Evolutionary conservation across 2,113 vertebrate species (phyloP), one percentile per base, ranked within the genome.

Genomic region (Brachionichthys hirsutus): DNA sequence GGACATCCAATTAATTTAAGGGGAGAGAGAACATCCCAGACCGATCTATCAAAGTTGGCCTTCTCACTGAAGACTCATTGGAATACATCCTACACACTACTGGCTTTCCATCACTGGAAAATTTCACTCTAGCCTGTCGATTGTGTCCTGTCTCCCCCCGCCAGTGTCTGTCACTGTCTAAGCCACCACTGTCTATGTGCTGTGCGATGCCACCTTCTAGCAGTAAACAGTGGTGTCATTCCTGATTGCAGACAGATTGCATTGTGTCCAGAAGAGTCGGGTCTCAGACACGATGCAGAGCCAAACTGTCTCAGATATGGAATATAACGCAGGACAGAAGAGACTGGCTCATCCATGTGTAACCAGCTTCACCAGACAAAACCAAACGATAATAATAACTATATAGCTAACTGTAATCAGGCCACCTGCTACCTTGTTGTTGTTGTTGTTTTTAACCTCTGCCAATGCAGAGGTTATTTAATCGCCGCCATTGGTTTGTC

Each of bases 401-500:
- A n/a, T n/a, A n/a, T n/a, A n/a, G n/a, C n/a, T 89, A 84, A 84
- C 83, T 81, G 67, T 85, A 89, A 90, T 91, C 89, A 85, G 65
- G 67, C 85, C 81, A 74, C 63, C 73, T 71, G n/a, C n/a, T n/a
- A n/a, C n/a, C n/a, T n/a, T n/a, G n/a, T n/a, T n/a, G n/a, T n/a
- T n/a, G n/a, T n/a, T n/a, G n/a, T n/a, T n/a, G n/a, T n/a, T n/a
- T n/a, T n/a, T n/a, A n/a, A n/a, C 34, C 34, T 35, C 34, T 9
- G 34, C 34, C 34, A 35, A 35, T 9, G 9, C n/a, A 35, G 4
- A 9, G n/a, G n/a, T n/a, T n/a, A n/a, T n/a, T n/a, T n/a, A n/a
- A n/a, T n/a, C n/a, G n/a, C n/a, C n/a, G n/a, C 9, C 9, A 35
- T 35, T 35, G 4, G 5, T 35, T 35, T 35, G 4, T 35, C 9